A percentile compares a stretch with the other conserved stretches of the same genome.
Conservation (phyloP, 2,113 vertebrate genomes). For the Mastomys natalensis region DNA sequence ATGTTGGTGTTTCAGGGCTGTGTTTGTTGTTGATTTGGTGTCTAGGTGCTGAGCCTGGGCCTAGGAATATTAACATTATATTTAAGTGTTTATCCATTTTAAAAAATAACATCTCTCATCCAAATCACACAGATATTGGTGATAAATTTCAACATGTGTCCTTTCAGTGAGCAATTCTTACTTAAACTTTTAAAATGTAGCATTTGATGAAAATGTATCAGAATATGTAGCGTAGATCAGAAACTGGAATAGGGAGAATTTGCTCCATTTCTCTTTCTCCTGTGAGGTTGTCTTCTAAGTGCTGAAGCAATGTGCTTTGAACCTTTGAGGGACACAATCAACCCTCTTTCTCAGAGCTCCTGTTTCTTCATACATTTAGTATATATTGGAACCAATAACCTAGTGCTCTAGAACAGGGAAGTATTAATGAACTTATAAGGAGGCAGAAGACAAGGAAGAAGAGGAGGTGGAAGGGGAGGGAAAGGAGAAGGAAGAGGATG, state of each 20-base stretch:
- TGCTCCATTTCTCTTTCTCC: conserved; percentile 30
- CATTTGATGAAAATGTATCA: conserved; percentile 32
- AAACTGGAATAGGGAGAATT: not conserved
- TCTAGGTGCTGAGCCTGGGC: not conserved
- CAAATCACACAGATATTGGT: conserved; percentile 16
- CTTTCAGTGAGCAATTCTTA: conserved; percentile 27
- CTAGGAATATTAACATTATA: conserved; percentile 17
- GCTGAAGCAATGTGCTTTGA: not conserved
- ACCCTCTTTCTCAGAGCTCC: not conserved
- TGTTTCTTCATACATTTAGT: conserved; percentile 8
- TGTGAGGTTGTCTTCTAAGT: conserved; percentile 6
- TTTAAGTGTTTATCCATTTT: conserved; percentile 25
- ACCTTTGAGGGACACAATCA: not conserved
- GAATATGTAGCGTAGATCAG: conserved; percentile 34
- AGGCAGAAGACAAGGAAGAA: not conserved
- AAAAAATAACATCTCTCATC: not conserved
- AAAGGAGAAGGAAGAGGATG: not conserved
- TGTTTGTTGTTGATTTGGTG: not conserved
- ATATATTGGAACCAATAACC: not conserved
- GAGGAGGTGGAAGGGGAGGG: not conserved
- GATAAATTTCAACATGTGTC: not conserved
- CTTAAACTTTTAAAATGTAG: not conserved
- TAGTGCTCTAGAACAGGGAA: not conserved
- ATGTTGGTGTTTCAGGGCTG: not conserved
- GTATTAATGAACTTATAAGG: not conserved